Base-by-base conservation (phyloP, 2,888 invertebrate species). In the Ellobium chinense region DNA sequence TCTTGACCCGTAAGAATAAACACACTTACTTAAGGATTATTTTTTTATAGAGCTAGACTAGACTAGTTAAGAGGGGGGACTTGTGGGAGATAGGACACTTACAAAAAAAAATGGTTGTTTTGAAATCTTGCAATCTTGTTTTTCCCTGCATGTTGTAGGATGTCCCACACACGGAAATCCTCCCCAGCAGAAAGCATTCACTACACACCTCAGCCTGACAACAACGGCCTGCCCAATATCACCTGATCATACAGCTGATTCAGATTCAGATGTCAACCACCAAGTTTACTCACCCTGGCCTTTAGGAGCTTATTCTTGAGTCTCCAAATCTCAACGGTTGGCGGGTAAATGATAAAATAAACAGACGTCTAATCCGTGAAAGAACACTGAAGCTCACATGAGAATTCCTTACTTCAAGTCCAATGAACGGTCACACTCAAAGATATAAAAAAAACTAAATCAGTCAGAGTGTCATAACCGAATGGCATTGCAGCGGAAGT, bases 321-420 rank as follows among this genome's bases (percentile, higher is more conserved):
- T 87, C 89, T 90, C 90, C 90, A 90, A 90, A 90, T 90, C 88
- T 86, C 90, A 88, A 88, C 88, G 88, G 89, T 89, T 89, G 80
- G 81, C 77, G 39, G 60, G 27, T 54, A 27, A 58, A 63, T 65
- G 14, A n/a, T 31, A 24, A 31, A 29, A 65, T 65, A 65, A 75
- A 75, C n/a, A n/a, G n/a, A n/a, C n/a, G n/a, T n/a, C n/a, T 75
- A 75, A 62, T 74, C 39, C 62, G 5, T 2, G 36, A 31, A 39
- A 62, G 1, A 74, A 4, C 1, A 1, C 1, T 18, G 4, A 36
- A 2, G 24, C 2, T 31, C 34, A 70, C 56, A 58, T 36, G 34
- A 12, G n/a, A n/a, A n/a, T n/a, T n/a, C n/a, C n/a, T n/a, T n/a
- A n/a, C n/a, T n/a, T n/a, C n/a, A n/a, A n/a, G n/a, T n/a, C n/a